Conservation (phyloP, 2,797 vertebrate genomes). For the Catharus ustulatus region DNA sequence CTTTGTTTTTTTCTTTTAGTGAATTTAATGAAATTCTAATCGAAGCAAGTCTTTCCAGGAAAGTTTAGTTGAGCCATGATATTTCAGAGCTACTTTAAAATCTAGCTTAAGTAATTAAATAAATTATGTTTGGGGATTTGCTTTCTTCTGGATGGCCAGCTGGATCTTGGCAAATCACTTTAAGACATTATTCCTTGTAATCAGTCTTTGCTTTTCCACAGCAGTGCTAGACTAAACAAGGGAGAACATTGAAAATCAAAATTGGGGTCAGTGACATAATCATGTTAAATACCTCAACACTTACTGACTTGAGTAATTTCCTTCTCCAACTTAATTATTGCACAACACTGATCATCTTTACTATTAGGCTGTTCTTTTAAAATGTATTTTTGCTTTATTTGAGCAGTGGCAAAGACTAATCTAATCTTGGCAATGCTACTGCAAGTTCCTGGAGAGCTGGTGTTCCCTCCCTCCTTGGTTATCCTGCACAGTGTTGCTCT, state of each 20-base stretch:
- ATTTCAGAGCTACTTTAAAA: constrained; percentile 40
- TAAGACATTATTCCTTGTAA: constrained; percentile 13
- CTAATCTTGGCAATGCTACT: neutral
- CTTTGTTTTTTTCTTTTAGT: neutral
- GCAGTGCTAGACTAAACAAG: neutral
- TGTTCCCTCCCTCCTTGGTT: neutral
- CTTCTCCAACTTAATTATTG: neutral
- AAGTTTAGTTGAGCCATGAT: neutral
- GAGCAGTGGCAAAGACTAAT: neutral
- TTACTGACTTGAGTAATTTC: neutral
- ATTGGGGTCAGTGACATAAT: neutral
- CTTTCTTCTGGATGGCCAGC: constrained; percentile 35
- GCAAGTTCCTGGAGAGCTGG: neutral
- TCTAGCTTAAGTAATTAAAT: neutral
- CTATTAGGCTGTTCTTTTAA: neutral
- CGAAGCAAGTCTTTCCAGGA: neutral
- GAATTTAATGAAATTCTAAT: constrained; percentile 29
- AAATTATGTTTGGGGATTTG: neutral
- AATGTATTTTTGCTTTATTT: neutral
- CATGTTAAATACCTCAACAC: neutral
- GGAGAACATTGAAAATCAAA: neutral
- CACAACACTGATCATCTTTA: neutral
- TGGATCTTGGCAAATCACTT: constrained; percentile 47
- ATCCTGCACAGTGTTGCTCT: accelerated
- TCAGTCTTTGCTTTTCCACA: neutral